Evolutionary conservation across 2,888 invertebrate species (phyloP).

Genomic region (Drosophila helvetica): DNA sequence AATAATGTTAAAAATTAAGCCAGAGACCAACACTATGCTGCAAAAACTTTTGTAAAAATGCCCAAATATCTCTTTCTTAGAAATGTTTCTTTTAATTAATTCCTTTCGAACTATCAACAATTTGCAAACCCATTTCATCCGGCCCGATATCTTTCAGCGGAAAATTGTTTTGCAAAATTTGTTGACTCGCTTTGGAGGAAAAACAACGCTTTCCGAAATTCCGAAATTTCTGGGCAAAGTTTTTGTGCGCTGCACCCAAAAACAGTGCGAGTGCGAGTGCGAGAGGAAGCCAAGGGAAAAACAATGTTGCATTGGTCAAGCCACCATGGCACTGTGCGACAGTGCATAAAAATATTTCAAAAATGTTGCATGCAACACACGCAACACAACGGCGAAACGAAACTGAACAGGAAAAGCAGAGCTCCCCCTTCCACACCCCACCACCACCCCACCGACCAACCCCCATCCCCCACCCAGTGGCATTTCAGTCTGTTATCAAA

Average conservation of each 20-base stretch:
- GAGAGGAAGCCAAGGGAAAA: constrained; percentile 8
- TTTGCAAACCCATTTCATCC: not conserved
- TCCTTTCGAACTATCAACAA: not conserved
- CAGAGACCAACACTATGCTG: not conserved
- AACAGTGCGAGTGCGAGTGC: not conserved
- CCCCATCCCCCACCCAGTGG: not conserved
- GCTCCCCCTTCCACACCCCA: not conserved
- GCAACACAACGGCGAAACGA: constrained; percentile 34
- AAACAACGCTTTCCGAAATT: constrained; percentile 29
- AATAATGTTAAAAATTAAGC: no score
- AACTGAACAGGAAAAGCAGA: constrained; percentile 7
- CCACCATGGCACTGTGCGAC: constrained; percentile 58
- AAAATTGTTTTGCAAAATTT: constrained; percentile 33
- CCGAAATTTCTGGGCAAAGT: constrained; percentile 32
- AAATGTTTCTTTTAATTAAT: constrained; percentile 2
- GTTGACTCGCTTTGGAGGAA: constrained; percentile 14
- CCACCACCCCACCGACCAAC: no score
- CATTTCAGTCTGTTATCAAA: constrained; percentile 64
- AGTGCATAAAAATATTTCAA: constrained; percentile 75
- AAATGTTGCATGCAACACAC: constrained; percentile 58
- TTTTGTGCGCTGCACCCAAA: constrained; percentile 46
- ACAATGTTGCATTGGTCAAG: constrained; percentile 51
- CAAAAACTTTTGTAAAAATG: not conserved
- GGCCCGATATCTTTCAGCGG: not conserved
- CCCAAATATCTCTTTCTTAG: not conserved